Base-by-base conservation (phyloP, 53 echinoderm and acorn worm species). In the Echinarachnius parma region DNA sequence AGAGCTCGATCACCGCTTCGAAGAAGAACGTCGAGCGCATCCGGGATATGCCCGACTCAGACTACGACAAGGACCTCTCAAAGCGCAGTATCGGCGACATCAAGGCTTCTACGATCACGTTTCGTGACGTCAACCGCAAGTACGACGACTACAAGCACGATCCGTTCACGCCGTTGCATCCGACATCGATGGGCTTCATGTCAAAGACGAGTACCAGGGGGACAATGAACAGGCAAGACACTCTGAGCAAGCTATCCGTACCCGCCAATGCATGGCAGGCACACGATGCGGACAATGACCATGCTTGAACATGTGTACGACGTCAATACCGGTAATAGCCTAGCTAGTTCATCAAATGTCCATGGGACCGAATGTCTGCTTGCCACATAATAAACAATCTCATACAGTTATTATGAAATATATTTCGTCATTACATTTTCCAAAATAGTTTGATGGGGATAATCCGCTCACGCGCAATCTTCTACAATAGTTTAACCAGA, bases 21-120 rank as follows among this genome's bases (percentile, higher is more conserved):
- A 31, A 54, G 28, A 72, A 72, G 74, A 72, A 56, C 57, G 44
- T 72, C 37, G 56, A 72, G 74, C 74, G 57, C 3, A 72, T 72
- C 28, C 25, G 74, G 44, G 74, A 72, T 7, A 72, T 72, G 74
- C 74, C 74, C 21, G 57, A 56, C 42, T 72, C 74, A 11, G 74
- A 72, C 26, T 72, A 56, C 57, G 74, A 72, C 29, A 14, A 44
- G 18, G 74, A 72, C 22, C 57, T 72, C 1, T 55, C 74, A 1
- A 36, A 36, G 10, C 42, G 74, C 15, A 72, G 74, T 44, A 30
- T 39, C 16, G 74, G 74, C 0, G 39, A 72, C 21, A 7, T 72
- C 21, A 24, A 5, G 3, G 35, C 36, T 25, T 56, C 55, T 20
- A 72, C 74, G n/a, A 56, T 72, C 74, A 72, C 74, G 13, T 72